Conservation (phyloP, 2,888 invertebrate genomes). For the Plemyria rubiginata region DNA sequence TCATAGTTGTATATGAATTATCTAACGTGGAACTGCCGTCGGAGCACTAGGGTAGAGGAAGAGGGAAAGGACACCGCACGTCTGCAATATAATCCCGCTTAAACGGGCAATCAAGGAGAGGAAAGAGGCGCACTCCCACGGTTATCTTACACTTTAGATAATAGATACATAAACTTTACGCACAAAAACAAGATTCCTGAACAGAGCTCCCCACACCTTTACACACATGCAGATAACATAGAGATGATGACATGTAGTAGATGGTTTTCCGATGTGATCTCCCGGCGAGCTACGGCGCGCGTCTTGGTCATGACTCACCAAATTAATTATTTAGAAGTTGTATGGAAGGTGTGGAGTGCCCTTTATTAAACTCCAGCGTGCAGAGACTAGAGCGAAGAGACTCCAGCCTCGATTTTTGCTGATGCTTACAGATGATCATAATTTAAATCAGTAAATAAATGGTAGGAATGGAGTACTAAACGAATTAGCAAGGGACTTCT, state of each 20-base stretch:
- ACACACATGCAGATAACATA: background rate
- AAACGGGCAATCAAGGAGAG: slow-evolving; percentile 31
- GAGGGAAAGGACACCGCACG: slow-evolving; percentile 29
- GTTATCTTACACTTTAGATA: slow-evolving; percentile 8
- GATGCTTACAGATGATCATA: background rate
- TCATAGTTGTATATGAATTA: background rate
- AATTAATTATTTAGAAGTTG: too few relatives aligned
- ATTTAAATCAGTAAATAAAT: background rate
- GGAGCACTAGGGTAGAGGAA: slow-evolving; percentile 22
- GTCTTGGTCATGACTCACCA: too few relatives aligned
- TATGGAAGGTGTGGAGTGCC: background rate
- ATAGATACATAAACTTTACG: background rate
- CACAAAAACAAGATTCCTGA: background rate
- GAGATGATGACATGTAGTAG: too few relatives aligned
- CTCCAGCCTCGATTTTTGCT: background rate
- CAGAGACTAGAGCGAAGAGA: background rate
- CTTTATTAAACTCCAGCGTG: background rate
- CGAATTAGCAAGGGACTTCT: background rate
- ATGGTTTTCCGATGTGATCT: too few relatives aligned
- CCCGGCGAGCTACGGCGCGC: too few relatives aligned
- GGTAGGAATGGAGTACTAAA: background rate
- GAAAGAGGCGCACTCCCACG: slow-evolving; percentile 11
- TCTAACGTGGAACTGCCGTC: slow-evolving; percentile 11
- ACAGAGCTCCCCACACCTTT: background rate
- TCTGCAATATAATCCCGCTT: slow-evolving; percentile 39